Conservation (phyloP, 1,140 invertebrate genomes). For the Helicoverpa zea region DNA sequence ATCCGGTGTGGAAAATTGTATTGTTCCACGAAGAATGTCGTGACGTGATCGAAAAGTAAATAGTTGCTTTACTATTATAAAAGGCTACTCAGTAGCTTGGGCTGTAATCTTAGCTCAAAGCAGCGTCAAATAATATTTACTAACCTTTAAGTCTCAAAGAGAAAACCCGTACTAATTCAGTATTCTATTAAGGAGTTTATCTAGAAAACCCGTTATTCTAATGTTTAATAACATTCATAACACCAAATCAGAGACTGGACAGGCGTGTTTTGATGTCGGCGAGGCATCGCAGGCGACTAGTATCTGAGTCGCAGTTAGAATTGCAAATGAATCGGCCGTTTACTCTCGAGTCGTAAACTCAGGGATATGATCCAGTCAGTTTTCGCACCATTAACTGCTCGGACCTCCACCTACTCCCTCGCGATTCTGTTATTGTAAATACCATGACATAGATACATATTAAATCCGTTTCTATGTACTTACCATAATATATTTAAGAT, state of each 20-base stretch:
- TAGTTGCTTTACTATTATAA: background rate
- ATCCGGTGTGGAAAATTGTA: constrained; percentile 49
- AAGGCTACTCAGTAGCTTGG: background rate
- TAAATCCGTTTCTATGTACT: constrained; percentile 6
- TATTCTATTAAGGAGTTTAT: constrained; percentile 10
- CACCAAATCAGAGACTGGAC: constrained; percentile 39
- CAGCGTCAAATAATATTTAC: background rate
- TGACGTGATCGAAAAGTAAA: constrained; percentile 9
- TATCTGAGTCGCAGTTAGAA: constrained; percentile 80
- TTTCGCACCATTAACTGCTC: constrained; percentile 84
- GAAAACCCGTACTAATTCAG: background rate
- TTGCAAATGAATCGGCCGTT: constrained; percentile 86
- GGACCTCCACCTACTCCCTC: constrained; percentile 73
- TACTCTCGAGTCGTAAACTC: constrained; percentile 82
- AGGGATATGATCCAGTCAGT: constrained; percentile 86
- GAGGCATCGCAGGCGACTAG: constrained; percentile 65
- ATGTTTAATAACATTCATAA: constrained; percentile 39
- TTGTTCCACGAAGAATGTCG: constrained; percentile 42
- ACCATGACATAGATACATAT: constrained; percentile 53
- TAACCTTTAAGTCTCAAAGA: background rate
- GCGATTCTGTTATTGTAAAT: constrained; percentile 76
- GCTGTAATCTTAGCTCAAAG: background rate
- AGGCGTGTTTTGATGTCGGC: constrained; percentile 52
- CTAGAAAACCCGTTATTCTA: constrained; percentile 35
- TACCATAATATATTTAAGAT: background rate